Evolutionary conservation across 2,888 invertebrate genomes (phyloP).

Genomic region (Euclidia mi): DNA sequence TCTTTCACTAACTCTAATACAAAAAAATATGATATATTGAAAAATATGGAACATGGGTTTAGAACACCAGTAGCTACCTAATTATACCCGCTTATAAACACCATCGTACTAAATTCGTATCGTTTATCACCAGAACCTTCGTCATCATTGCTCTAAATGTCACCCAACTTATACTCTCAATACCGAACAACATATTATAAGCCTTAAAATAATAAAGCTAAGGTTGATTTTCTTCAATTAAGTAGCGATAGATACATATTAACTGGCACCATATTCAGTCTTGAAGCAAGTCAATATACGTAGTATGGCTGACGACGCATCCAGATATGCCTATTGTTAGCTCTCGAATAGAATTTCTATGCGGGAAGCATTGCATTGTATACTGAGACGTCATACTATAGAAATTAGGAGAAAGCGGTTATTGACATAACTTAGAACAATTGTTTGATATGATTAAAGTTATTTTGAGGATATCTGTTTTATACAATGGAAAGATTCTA

Average conservation of each 20-base stretch:
- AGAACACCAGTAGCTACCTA: too few relatives aligned
- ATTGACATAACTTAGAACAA: neutral
- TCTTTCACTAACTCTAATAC: too few relatives aligned
- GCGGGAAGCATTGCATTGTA: conserved; percentile 38
- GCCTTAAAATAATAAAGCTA: neutral
- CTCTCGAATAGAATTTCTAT: conserved; percentile 50
- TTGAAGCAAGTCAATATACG: conserved; percentile 38
- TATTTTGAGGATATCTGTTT: too few relatives aligned
- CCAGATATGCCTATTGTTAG: conserved; percentile 50
- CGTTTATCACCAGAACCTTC: neutral
- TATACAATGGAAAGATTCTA: too few relatives aligned
- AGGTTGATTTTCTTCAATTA: neutral
- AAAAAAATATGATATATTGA: too few relatives aligned
- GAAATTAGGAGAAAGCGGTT: conserved; percentile 27
- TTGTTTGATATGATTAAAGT: neutral
- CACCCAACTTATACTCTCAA: conserved; percentile 2
- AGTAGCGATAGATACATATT: neutral
- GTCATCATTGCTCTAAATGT: neutral
- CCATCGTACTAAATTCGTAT: neutral
- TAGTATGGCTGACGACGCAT: conserved; percentile 29
- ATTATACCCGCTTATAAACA: too few relatives aligned
- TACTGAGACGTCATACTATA: conserved; percentile 30
- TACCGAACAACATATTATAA: conserved; percentile 6
- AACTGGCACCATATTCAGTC: conserved; percentile 15
- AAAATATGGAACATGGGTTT: too few relatives aligned